Evolutionary conservation across 2,113 vertebrate species (phyloP).

Genomic region (Bombycilla garrulus): DNA sequence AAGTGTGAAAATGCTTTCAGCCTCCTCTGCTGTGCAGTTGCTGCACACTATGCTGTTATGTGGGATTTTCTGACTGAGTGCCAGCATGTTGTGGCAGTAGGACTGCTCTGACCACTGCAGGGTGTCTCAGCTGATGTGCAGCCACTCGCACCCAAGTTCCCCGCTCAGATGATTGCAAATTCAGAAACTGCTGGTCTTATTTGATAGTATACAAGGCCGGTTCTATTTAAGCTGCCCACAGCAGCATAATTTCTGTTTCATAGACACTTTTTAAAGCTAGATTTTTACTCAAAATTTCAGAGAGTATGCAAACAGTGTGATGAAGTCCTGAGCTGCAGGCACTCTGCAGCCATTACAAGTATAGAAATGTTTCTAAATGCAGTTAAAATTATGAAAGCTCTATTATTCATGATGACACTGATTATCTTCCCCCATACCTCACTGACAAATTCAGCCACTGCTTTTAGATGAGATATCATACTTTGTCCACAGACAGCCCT

Average conservation of each 20-base stretch:
- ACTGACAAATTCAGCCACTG: conserved; percentile 57
- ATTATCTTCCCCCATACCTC: conserved; percentile 34
- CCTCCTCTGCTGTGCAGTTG: neutral
- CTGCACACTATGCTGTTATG: neutral
- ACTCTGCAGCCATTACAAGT: conserved; percentile 22
- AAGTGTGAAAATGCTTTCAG: neutral
- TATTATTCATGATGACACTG: conserved; percentile 75
- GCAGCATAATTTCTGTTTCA: neutral
- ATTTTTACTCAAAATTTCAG: neutral
- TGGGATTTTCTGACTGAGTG: neutral
- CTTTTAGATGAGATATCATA: conserved; percentile 54
- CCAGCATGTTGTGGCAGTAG: neutral
- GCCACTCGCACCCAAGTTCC: neutral
- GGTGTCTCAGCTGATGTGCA: neutral
- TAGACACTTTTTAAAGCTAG: neutral
- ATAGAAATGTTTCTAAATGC: conserved; percentile 65
- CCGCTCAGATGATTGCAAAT: neutral
- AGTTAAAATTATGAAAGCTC: conserved; percentile 72
- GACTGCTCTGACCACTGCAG: neutral
- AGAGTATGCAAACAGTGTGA: neutral
- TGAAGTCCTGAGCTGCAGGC: conserved; percentile 58
- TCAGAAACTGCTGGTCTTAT: neutral
- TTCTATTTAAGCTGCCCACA: neutral
- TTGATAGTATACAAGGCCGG: neutral
- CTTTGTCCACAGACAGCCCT: conserved; percentile 70